These are phyloP conservation scores for Sebastolobus altivelis DNA, from an alignment of 2,797 vertebrate genomes.

Conservation along the genomic window DNA sequence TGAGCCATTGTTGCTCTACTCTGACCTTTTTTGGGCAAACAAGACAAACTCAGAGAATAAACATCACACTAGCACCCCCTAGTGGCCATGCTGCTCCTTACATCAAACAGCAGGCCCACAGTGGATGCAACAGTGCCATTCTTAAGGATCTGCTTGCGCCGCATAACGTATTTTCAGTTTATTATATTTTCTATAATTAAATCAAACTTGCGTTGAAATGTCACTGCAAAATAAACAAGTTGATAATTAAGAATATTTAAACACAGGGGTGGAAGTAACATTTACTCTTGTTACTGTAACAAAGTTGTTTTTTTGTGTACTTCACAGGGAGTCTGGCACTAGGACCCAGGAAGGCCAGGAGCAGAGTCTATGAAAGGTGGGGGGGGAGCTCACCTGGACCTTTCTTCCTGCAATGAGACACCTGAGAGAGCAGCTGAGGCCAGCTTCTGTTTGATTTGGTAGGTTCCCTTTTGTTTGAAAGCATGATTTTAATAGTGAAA, in stretches of 20 bases:
- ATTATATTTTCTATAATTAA: background rate
- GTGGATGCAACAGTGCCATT: background rate
- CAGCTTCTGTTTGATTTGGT: rapidly evolving
- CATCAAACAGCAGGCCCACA: background rate
- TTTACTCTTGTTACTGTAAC: background rate
- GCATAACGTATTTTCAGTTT: background rate
- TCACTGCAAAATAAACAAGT: background rate
- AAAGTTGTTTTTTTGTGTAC: background rate
- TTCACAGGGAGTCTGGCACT: background rate
- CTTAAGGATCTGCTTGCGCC: rapidly evolving
- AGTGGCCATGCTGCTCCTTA: conserved; percentile 6
- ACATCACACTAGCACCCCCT: conserved; percentile 19
- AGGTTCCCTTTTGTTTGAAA: too few relatives aligned
- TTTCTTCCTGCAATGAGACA: too few relatives aligned
- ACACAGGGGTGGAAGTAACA: background rate
- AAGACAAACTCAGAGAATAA: background rate
- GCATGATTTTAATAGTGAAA: too few relatives aligned
- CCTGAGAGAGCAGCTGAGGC: too few relatives aligned
- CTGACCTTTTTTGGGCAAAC: background rate
- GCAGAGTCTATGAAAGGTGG: too few relatives aligned
- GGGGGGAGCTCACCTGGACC: too few relatives aligned
- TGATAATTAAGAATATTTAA: background rate
- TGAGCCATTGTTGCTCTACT: background rate
- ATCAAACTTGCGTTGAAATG: background rate
- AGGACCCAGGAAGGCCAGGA: too few relatives aligned